Base-by-base conservation (phyloP, 2,113 vertebrate species). In the Micromys minutus region DNA sequence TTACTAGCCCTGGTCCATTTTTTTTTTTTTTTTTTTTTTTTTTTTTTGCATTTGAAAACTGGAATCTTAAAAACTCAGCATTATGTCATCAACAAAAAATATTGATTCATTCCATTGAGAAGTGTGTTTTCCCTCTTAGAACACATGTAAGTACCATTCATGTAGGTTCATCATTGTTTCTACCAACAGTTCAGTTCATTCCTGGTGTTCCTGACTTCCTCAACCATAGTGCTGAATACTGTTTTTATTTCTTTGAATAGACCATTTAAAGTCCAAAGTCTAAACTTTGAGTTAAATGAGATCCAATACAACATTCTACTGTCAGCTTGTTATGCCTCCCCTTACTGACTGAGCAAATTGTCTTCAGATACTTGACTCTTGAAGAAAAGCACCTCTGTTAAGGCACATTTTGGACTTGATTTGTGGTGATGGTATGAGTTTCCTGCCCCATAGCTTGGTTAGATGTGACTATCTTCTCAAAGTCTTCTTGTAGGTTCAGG, bases 361-460 rank as follows among this genome's bases (percentile, higher is more conserved):
- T 21, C 24, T 72, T 17, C 39, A 85, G 42, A 31, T 59, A 85
- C 22, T 42, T 90, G 83, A 50, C 7, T 3, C 22, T 85, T 96
- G 42, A 57, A 21, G 31, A 52, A 74, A 39, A 75, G 10, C 16
- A 4, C 4, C 0, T 72, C 63, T 84, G 7, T 36, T 10, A 36
- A 74, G 7, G 17, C 2, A 63, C 57, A 42, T 84, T 93, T n/a
- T n/a, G 11, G 29, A 10, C 4, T 84, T 71, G 9, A 52, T 31
- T 89, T 72, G 1, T 63, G 80, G 11, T 50, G 71, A 72, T 0
- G 4, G 52, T 39, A 0, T 36, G 79, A 71, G 34, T 16, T 89
- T 31, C 4, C 63, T 17, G 22, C 0, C 4, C 19, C 29, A 12
- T 0, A 71, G 1, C 1, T 12, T 71, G 1, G 7, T 57, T 81